Base-by-base conservation (phyloP, 2,797 vertebrate genomes). In the Oreochromis grahami region DNA sequence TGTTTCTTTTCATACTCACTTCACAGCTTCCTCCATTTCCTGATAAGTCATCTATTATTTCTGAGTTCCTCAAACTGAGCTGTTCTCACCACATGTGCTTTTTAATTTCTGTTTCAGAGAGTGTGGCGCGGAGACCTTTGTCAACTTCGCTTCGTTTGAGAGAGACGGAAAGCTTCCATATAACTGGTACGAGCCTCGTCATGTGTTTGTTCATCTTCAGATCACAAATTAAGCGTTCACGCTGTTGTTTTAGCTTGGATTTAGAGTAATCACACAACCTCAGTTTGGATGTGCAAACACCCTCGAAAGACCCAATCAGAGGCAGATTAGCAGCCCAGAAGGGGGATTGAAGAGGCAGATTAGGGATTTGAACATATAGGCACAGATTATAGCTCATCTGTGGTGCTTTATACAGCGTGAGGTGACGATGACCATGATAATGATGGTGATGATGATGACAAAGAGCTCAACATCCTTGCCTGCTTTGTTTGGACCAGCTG, bases 121-220 rank as follows among this genome's bases (percentile, higher is more conserved):
- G 12, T 98, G 98, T 0, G 98, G 98, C 5, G 98, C 98, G 0
- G 98, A 99, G 88, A 99, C 98, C 0, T 99, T 99, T 41, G 97
- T 99, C 77, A 99, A 99, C 84, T 99, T 99, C 29, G 97, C 98
- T 1, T 98, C 98, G 1, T 97, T 99, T 76, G 98, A 99, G 83
- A 94, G 98, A 82, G 98, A 99, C 45, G 98, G 98, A 21, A 99
- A 99, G 65, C 97, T 99, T 48, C 98, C 98, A 0, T 99, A 99
- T 87, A 99, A 98, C 81, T 99, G 98, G 98, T 99, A 96, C 90
- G 98, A 84, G 2, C 70, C 43, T 51, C 68, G 1, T 74, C 41
- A 24, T 63, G 3, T 38, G n/a, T 80, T 17, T 79, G 11, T 3
- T 82, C 52, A 32, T 63, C 43, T 45, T 58, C 19, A 19, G 5